These are phyloP conservation scores for Fulmarus glacialis DNA, from an alignment of 2,113 vertebrate genomes.

Conservation along the genomic window DNA sequence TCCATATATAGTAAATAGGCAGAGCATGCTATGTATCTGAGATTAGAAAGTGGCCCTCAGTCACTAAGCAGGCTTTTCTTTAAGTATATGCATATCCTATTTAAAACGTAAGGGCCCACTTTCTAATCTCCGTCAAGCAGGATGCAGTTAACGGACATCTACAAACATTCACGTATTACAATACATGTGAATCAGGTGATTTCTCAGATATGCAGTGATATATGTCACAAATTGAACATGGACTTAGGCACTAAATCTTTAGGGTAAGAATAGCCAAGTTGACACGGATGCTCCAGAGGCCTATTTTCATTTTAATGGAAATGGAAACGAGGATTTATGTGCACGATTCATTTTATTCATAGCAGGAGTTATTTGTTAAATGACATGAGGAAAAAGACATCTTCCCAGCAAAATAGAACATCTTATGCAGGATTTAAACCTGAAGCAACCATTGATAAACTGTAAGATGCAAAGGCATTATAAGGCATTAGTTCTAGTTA, in stretches of 20 bases:
- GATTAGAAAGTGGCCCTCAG: not conserved
- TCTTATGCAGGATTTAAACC: not conserved
- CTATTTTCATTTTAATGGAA: not conserved
- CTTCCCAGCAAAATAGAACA: rapidly evolving
- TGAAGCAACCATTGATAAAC: rapidly evolving
- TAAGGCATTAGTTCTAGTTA: not conserved
- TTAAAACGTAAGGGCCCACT: not conserved
- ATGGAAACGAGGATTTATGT: not conserved
- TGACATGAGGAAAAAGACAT: not conserved
- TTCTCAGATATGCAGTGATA: not conserved
- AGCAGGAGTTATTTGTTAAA: not conserved
- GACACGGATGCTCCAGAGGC: not conserved
- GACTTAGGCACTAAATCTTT: not conserved
- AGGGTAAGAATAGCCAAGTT: not conserved
- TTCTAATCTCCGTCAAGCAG: not conserved
- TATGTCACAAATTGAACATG: not conserved
- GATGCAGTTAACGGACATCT: not conserved
- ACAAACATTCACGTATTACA: not conserved
- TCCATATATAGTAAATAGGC: not conserved
- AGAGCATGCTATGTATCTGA: not conserved
- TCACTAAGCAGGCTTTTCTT: not conserved
- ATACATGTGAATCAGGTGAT: not conserved
- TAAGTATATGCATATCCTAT: not conserved
- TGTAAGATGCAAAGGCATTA: no score
- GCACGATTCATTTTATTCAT: not conserved